Percentiles rank a stretch among this genome's conserved stretches.
Conservation (phyloP, 2,888 invertebrate genomes). For the Ganaspis brasiliensis region DNA sequence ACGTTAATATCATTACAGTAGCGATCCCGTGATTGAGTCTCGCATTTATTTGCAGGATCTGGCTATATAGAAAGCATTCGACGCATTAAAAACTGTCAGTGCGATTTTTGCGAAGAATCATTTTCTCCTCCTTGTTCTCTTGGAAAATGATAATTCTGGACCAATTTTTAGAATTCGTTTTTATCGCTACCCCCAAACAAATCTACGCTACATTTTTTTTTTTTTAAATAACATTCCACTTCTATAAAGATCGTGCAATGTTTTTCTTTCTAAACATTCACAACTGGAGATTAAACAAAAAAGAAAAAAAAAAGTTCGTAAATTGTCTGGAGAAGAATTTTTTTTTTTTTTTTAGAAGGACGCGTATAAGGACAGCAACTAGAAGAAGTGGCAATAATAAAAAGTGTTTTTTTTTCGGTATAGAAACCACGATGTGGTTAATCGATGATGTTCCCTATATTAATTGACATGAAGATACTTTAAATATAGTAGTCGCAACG, state of each 20-base stretch:
- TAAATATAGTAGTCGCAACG: slow-evolving; percentile 51
- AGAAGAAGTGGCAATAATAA: slow-evolving; percentile 59
- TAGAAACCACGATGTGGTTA: slow-evolving; percentile 59
- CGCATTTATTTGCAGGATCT: neutral
- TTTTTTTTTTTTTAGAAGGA: slow-evolving; percentile 53
- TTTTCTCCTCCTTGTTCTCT: neutral
- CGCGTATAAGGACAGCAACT: slow-evolving; percentile 33
- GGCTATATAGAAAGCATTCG: slow-evolving; percentile 39
- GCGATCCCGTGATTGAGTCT: neutral
- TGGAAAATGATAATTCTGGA: neutral
- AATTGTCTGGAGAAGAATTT: slow-evolving; percentile 29
- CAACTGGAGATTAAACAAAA: neutral
- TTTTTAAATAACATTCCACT: neutral
- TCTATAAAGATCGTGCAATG: neutral
- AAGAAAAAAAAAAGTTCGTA: neutral
- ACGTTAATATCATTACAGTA: slow-evolving; percentile 1
- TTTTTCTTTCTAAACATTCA: neutral
- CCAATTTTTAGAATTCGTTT: neutral
- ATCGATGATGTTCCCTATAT: slow-evolving; percentile 87
- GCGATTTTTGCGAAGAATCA: slow-evolving; percentile 1
- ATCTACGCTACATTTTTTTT: neutral
- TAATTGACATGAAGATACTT: slow-evolving; percentile 90
- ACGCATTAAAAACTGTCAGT: slow-evolving; percentile 22
- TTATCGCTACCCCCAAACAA: neutral
- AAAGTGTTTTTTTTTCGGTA: slow-evolving; percentile 62